Conservation (phyloP, 2,797 vertebrate genomes). For the Sternarchorhynchus goeldii region DNA sequence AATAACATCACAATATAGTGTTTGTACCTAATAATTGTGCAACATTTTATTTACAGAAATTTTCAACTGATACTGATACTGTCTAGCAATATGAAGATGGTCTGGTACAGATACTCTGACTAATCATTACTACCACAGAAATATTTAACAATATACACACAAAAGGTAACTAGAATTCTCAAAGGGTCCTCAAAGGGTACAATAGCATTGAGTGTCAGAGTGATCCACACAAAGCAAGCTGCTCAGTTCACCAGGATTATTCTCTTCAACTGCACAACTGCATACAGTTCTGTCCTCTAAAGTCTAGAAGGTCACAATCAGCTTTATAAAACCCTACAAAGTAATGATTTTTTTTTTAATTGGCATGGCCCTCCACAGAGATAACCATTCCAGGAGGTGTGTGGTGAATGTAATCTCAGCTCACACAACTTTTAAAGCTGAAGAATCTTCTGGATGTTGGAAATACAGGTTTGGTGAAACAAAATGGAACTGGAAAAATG, state of each 20-base stretch:
- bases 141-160: neutral
- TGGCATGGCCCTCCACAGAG: slow-evolving; percentile 21
- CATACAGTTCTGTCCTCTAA: neutral
- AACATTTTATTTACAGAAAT: neutral
- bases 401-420: slow-evolving; percentile 44
- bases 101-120: slow-evolving; percentile 6
- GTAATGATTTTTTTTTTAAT: slow-evolving; percentile 48
- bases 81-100: neutral
- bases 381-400: slow-evolving; percentile 43
- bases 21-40: neutral
- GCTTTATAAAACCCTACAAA: slow-evolving; percentile 37
- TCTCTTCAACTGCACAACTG: neutral
- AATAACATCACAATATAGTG: slow-evolving; percentile 15
- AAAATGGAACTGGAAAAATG: slow-evolving; percentile 15
- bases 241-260: neutral
- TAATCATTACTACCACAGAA: neutral
- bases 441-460: slow-evolving; percentile 29
- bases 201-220: neutral
- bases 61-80: neutral
- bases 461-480: slow-evolving; percentile 27
- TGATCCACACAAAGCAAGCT: neutral
- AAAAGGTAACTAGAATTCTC: neutral
- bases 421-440: slow-evolving; percentile 30
- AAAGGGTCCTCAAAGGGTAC: neutral
- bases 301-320: slow-evolving; percentile 36